A percentile compares a stretch with the other conserved stretches of the same genome.
Conservation (phyloP, 2,797 vertebrate genomes). For the Gadopsis marmoratus region DNA sequence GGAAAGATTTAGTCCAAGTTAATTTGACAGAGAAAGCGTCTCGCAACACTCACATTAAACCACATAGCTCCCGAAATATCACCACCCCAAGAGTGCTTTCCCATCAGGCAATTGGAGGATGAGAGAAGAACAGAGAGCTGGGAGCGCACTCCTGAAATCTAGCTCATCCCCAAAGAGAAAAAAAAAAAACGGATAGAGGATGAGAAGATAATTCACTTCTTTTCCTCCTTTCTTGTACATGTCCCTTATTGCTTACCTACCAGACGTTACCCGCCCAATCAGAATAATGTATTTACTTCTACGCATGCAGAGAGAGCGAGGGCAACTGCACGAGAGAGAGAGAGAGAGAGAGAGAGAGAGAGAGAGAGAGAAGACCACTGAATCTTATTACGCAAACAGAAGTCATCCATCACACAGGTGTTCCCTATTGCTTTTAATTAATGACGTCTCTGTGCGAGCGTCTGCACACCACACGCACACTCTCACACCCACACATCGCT, state of each 20-base stretch:
- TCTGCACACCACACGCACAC: conserved; percentile 53
- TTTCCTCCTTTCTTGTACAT: conserved; percentile 25
- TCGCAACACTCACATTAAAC: conserved; percentile 47
- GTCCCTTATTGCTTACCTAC: conserved; percentile 49
- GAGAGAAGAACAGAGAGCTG: conserved; percentile 29
- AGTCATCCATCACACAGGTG: conserved; percentile 79
- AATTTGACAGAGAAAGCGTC: conserved; percentile 50
- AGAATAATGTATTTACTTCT: conserved; percentile 48
- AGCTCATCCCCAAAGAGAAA: conserved; percentile 52
- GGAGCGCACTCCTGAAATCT: conserved; percentile 48
- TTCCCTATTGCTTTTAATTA: conserved; percentile 83
- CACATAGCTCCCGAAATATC: conserved; percentile 61
- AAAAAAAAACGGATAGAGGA: conserved; percentile 31
- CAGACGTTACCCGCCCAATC: conserved; percentile 60
- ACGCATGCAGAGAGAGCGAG: background rate
- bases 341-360: background rate
- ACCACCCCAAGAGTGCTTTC: conserved; percentile 50
- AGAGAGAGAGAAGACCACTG: conserved; percentile 56
- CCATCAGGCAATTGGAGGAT: conserved; percentile 48
- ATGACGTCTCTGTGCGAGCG: conserved; percentile 65
- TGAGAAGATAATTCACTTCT: conserved; percentile 29
- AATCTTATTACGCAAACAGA: conserved; percentile 77
- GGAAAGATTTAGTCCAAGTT: conserved; percentile 49
- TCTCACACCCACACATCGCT: conserved; percentile 29
- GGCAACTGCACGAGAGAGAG: conserved; percentile 5